A percentile compares a stretch with the other conserved stretches of the same genome.
Evolutionary conservation across 2,113 vertebrate genomes (phyloP).

Genomic region (Poeciliopsis prolifica): DNA sequence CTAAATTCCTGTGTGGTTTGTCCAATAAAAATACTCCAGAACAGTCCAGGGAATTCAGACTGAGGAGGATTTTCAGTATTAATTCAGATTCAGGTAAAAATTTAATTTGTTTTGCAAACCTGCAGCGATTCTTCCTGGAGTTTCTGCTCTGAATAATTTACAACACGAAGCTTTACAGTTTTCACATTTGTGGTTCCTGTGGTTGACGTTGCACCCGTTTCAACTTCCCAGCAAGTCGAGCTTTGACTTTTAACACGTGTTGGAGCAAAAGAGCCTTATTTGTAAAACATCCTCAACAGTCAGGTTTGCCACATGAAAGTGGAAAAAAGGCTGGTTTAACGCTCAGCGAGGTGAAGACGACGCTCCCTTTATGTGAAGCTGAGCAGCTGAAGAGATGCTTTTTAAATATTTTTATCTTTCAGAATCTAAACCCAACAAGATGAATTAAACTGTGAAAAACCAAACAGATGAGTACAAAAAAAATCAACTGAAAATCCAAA

Average conservation of each 20-base stretch:
- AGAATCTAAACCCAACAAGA: background rate
- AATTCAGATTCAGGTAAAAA: background rate
- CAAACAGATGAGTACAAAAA: background rate
- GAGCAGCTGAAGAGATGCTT: no score
- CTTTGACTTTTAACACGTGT: background rate
- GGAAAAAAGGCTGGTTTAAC: background rate
- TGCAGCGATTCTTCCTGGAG: background rate
- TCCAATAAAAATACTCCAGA: no score
- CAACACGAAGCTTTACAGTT: background rate
- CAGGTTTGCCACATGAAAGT: slow-evolving; percentile 2
- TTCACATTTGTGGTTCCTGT: background rate
- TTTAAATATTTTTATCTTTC: background rate
- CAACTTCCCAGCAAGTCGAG: background rate
- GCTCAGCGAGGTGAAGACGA: background rate
- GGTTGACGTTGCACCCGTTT: background rate
- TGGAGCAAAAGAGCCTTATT: background rate
- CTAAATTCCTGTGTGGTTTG: no score
- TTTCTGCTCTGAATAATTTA: background rate
- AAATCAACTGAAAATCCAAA: background rate
- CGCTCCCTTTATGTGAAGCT: no score
- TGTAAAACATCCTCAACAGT: background rate
- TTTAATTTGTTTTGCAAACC: background rate
- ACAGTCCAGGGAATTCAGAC: no score
- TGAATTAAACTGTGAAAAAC: background rate
- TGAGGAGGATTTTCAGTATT: background rate